phyloP scores from a whole-genome alignment of 2,113 vertebrate species.

The Aspidoscelis tigris region DNA sequence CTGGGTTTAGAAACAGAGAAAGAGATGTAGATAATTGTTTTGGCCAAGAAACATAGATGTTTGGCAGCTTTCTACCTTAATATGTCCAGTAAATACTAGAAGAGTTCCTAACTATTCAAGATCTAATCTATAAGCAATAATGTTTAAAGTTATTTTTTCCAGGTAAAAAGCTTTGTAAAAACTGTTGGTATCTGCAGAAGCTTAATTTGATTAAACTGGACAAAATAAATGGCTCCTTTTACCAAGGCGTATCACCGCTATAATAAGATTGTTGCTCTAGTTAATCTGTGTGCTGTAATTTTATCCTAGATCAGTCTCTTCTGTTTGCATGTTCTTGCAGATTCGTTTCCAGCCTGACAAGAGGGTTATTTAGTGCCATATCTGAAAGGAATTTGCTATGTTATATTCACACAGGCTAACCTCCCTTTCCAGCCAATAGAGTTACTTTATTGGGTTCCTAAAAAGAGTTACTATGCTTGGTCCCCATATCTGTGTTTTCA shows the following conservation, averaged over 20 bases:
- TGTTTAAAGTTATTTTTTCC: neutral
- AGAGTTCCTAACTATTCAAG: too few relatives aligned
- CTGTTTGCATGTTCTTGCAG: slow-evolving; percentile 15
- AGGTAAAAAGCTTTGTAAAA: neutral
- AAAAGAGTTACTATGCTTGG: neutral
- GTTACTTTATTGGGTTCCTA: neutral
- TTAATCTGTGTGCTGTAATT: slow-evolving; percentile 44
- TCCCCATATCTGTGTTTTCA: neutral
- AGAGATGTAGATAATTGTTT: too few relatives aligned
- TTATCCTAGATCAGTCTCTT: neutral
- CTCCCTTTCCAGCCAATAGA: neutral
- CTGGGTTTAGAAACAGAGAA: neutral
- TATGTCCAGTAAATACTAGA: neutral
- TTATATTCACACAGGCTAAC: slow-evolving; percentile 24
- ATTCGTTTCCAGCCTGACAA: neutral
- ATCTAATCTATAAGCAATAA: slow-evolving; percentile 2
- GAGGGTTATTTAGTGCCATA: neutral
- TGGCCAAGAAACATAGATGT: neutral
- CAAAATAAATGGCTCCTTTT: slow-evolving; percentile 17
- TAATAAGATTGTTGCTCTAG: slow-evolving; percentile 44
- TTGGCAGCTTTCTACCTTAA: neutral
- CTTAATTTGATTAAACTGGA: slow-evolving; percentile 22
- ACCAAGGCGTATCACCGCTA: neutral
- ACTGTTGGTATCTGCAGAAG: slow-evolving; percentile 8
- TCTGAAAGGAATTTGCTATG: neutral